These are phyloP conservation scores for Anthophora plumipes DNA, from an alignment of 2,888 invertebrate genomes.

Conservation along the genomic window DNA sequence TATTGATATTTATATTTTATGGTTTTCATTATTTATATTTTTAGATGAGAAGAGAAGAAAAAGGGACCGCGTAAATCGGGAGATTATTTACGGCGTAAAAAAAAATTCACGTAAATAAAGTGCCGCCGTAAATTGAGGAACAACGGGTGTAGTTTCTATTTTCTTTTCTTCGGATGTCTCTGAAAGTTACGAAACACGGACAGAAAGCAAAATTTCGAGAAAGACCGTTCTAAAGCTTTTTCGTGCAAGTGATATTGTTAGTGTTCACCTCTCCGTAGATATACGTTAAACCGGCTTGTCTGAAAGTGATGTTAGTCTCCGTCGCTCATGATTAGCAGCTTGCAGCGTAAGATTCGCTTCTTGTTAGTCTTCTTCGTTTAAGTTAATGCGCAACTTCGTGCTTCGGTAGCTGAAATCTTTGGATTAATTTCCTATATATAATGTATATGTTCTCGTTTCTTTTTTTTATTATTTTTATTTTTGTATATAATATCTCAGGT, in stretches of 20 bases:
- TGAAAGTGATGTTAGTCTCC: conserved; percentile 55
- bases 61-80: too few relatives aligned
- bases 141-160: too few relatives aligned
- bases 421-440: conserved; percentile 29
- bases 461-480: not conserved
- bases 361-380: conserved; percentile 51
- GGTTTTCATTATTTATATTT: too few relatives aligned
- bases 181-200: not conserved
- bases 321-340: conserved; percentile 38
- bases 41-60: too few relatives aligned
- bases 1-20: too few relatives aligned
- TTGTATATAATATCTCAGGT: not conserved
- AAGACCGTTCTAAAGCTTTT: conserved; percentile 1
- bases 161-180: not conserved
- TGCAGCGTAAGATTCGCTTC: conserved; percentile 45
- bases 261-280: conserved; percentile 50
- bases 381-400: conserved; percentile 37
- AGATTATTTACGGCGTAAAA: too few relatives aligned
- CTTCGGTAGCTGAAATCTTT: conserved; percentile 40
- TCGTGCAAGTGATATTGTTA: conserved; percentile 44
- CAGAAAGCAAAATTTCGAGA: conserved; percentile 21
- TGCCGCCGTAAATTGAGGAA: too few relatives aligned
- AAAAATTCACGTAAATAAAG: too few relatives aligned
- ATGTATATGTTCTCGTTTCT: not conserved
- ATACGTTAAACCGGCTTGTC: conserved; percentile 41